Percentiles rank a stretch among this genome's conserved stretches.
These are phyloP conservation scores for Pocillopora verrucosa DNA, from an alignment of 64 coral and sea anemone species.

Conservation along the genomic window DNA sequence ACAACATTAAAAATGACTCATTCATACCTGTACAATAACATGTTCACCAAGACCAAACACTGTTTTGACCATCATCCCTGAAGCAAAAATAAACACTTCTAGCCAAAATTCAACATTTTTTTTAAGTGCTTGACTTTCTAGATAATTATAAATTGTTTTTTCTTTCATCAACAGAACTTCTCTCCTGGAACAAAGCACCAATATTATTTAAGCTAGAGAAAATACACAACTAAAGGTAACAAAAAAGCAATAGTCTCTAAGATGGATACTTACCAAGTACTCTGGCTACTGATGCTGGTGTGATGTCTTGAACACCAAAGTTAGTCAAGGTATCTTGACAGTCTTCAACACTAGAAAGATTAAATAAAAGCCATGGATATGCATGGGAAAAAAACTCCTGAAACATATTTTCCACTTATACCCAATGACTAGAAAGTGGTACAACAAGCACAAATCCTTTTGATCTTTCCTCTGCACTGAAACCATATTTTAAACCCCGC, in stretches of 20 bases:
- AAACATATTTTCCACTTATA: too few species aligned
- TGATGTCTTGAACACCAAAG: constrained; percentile 86
- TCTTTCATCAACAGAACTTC: too few species aligned
- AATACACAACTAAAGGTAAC: neutral
- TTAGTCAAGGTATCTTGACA: constrained; percentile 65
- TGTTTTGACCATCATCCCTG: constrained; percentile 97
- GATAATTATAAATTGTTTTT: neutral
- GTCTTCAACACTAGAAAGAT: constrained; percentile 57
- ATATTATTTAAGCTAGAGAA: too few species aligned
- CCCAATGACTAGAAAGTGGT: too few species aligned
- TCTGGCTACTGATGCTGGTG: constrained; percentile 75
- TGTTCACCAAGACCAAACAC: constrained; percentile 72
- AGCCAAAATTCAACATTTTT: neutral
- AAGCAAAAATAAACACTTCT: neutral
- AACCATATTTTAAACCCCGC: too few species aligned
- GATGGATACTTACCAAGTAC: constrained; percentile 80
- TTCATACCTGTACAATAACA: constrained; percentile 76
- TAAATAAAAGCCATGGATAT: neutral
- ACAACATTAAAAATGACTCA: too few species aligned
- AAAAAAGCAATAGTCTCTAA: neutral
- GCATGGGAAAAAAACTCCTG: too few species aligned
- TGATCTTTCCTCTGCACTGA: too few species aligned
- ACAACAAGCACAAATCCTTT: too few species aligned
- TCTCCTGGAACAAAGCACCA: too few species aligned
- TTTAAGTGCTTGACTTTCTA: neutral